Conservation (phyloP, 1,140 invertebrate species). For the Ylistrum balloti region DNA sequence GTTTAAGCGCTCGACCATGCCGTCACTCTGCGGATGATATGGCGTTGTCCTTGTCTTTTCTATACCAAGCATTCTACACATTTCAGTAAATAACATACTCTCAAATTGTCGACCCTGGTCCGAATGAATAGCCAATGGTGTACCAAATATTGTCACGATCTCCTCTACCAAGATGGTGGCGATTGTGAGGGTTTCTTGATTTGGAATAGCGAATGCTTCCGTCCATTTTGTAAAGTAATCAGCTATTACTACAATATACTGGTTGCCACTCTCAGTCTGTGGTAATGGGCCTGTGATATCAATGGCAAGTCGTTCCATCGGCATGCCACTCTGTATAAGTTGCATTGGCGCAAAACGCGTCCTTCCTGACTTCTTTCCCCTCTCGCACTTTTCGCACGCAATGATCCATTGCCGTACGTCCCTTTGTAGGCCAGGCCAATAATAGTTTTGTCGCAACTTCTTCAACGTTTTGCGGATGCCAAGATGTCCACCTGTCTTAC, state of each 20-base stretch:
- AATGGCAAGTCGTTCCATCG: conserved; percentile 46
- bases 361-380: conserved; percentile 40
- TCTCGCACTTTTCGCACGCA: conserved; percentile 53
- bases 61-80: conserved; percentile 59
- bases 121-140: conserved; percentile 49
- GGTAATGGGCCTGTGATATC: conserved; percentile 42
- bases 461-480: conserved; percentile 38
- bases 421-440: conserved; percentile 49
- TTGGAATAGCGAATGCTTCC: conserved; percentile 43
- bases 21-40: conserved; percentile 60
- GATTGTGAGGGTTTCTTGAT: conserved; percentile 42
- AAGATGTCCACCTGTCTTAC: conserved; percentile 50
- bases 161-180: conserved; percentile 62
- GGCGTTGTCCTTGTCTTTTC: conserved; percentile 58
- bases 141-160: conserved; percentile 63
- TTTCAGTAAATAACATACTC: conserved; percentile 52
- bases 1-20: conserved; percentile 64
- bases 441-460: conserved; percentile 44
- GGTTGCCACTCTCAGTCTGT: background rate
- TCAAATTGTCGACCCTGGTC: conserved; percentile 57
- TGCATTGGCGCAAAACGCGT: conserved; percentile 43
- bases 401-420: conserved; percentile 41
- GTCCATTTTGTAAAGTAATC: too few relatives aligned
- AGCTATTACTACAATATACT: conserved; percentile 51
- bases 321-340: background rate